Percentiles rank a stretch among this genome's conserved stretches.
Evolutionary conservation across 2,113 vertebrate genomes (phyloP).

Genomic region (Chaetodon trifascialis): DNA sequence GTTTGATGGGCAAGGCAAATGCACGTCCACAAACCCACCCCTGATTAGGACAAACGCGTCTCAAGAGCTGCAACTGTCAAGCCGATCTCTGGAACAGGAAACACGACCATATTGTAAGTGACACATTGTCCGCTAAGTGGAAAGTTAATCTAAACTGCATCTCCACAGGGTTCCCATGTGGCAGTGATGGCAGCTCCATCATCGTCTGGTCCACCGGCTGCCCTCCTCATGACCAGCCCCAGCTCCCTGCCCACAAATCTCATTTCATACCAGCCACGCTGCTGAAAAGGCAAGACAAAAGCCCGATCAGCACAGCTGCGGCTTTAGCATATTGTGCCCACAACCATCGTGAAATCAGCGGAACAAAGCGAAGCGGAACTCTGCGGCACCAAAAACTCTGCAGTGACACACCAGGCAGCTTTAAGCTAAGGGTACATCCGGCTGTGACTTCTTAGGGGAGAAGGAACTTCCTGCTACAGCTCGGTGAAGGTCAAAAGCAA

Average conservation of each 20-base stretch:
- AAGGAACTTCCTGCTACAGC: constrained; percentile 9
- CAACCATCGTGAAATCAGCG: constrained; percentile 72
- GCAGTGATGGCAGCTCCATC: constrained; percentile 59
- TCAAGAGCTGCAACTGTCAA: constrained; percentile 69
- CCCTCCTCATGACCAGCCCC: constrained; percentile 65
- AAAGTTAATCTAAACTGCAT: constrained; percentile 76
- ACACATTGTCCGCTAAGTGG: constrained; percentile 73
- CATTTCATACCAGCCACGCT: constrained; percentile 70
- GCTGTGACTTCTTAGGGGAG: not conserved
- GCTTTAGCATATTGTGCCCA: constrained; percentile 63
- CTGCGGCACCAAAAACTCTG: constrained; percentile 31
- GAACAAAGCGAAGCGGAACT: constrained; percentile 64
- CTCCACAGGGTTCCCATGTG: constrained; percentile 54
- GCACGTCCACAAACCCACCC: constrained; percentile 34
- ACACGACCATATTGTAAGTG: constrained; percentile 52
- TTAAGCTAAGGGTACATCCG: constrained; percentile 3
- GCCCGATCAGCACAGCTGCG: constrained; percentile 65
- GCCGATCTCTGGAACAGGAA: constrained; percentile 26
- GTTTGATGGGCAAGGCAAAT: constrained; percentile 49
- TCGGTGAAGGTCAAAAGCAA: constrained; percentile 10
- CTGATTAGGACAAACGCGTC: constrained; percentile 40
- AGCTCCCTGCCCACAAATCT: constrained; percentile 72
- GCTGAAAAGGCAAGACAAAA: constrained; percentile 73
- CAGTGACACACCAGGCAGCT: constrained; percentile 4
- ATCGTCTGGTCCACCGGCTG: constrained; percentile 55